Percentiles rank a stretch among this genome's conserved stretches.
Conservation (phyloP, 2,797 vertebrate genomes). For the Danio kyathit region DNA sequence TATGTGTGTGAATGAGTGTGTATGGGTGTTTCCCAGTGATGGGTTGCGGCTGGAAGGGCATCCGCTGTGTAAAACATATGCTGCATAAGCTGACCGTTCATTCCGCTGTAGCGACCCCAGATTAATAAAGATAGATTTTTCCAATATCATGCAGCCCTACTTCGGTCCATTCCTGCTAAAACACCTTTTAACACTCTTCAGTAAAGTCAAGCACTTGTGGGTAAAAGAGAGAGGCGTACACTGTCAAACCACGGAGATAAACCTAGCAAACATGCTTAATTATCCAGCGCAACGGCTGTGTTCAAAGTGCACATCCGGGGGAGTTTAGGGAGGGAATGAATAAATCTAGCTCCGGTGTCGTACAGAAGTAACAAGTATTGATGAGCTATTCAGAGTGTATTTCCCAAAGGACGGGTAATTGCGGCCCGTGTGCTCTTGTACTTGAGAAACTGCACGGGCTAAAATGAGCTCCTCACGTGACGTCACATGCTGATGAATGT, state of each 20-base stretch:
- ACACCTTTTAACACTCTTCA: not conserved
- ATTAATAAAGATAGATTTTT: not conserved
- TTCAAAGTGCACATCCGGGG: constrained; percentile 47
- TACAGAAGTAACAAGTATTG: constrained; percentile 63
- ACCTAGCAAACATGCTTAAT: constrained; percentile 57
- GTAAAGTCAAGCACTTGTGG: constrained; percentile 23
- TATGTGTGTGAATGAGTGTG: no score
- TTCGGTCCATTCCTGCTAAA: no score
- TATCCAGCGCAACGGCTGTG: constrained; percentile 45
- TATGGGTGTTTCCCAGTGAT: no score
- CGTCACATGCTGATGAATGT: constrained; percentile 67
- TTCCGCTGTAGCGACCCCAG: no score
- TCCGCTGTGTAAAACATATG: no score
- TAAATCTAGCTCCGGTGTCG: constrained; percentile 55
- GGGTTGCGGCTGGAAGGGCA: no score
- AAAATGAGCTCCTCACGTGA: constrained; percentile 54
- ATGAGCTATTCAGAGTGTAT: constrained; percentile 61
- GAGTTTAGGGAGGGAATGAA: constrained; percentile 52
- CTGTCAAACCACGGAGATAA: constrained; percentile 49
- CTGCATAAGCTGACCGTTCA: no score
- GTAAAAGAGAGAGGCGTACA: constrained; percentile 1
- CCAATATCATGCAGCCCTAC: no score
- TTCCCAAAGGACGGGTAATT: constrained; percentile 63
- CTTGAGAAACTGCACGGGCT: constrained; percentile 49
- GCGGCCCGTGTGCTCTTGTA: constrained; percentile 46